These are phyloP conservation scores for Odontesthes bonariensis DNA, from an alignment of 2,113 vertebrate species.

Conservation along the genomic window DNA sequence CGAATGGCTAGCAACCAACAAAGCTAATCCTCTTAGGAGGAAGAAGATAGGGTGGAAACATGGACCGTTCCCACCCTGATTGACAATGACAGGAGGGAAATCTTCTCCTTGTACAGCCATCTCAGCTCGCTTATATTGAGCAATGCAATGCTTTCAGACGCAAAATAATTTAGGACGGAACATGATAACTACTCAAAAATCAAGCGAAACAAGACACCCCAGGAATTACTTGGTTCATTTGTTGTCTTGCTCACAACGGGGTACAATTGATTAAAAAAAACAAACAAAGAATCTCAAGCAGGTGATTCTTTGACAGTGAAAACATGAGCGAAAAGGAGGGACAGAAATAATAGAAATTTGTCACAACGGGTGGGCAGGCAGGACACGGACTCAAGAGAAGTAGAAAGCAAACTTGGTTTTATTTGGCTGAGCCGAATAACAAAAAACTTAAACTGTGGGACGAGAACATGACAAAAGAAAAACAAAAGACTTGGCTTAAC, in stretches of 20 bases:
- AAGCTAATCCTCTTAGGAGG: constrained; percentile 62
- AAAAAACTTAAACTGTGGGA: too few relatives aligned
- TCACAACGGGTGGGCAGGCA: too few relatives aligned
- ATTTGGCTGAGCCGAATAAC: too few relatives aligned
- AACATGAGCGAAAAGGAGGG: too few relatives aligned
- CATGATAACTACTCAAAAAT: not conserved
- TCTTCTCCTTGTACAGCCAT: not conserved
- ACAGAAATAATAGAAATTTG: too few relatives aligned
- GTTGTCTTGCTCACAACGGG: not conserved
- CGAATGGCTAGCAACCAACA: constrained; percentile 60
- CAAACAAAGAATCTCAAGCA: too few relatives aligned
- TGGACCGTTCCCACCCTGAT: constrained; percentile 30
- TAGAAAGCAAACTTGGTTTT: too few relatives aligned
- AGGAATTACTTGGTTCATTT: not conserved
- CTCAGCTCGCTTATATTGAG: not conserved
- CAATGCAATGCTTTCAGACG: not conserved
- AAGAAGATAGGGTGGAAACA: constrained; percentile 49
- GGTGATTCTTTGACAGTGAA: too few relatives aligned
- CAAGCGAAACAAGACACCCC: not conserved
- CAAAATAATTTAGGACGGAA: not conserved
- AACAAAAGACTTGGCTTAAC: too few relatives aligned
- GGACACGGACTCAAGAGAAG: too few relatives aligned
- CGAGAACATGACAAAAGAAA: too few relatives aligned
- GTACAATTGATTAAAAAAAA: too few relatives aligned
- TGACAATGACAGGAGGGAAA: constrained; percentile 23